A percentile compares a stretch with the other conserved stretches of the same genome.
These are phyloP conservation scores for Mastigias papua DNA, from an alignment of 30 jellyfish, hydroid and myxozoan genomes.

Conservation along the genomic window DNA sequence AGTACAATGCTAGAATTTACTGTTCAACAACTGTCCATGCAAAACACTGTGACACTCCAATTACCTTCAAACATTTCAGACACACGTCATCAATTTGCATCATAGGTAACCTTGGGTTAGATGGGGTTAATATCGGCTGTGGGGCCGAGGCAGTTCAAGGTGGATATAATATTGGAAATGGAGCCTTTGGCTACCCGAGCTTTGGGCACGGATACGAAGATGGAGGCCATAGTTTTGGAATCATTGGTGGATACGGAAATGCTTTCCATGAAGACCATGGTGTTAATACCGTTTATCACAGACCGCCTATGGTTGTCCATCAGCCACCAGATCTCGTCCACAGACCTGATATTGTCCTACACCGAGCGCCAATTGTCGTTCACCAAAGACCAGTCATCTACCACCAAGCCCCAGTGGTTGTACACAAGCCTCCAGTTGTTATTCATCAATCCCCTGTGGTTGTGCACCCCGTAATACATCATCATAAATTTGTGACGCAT, in stretches of 20 bases:
- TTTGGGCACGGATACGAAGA: conserved; percentile 4
- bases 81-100: not conserved
- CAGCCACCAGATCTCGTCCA: conserved; percentile 84
- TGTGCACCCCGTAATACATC: conserved; percentile 86
- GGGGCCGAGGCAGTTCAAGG: conserved; percentile 13
- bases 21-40: no score
- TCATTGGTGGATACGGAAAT: conserved; percentile 38
- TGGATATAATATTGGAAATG: conserved; percentile 41
- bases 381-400: conserved; percentile 87
- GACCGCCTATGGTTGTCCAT: conserved; percentile 83
- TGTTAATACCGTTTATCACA: conserved; percentile 64
- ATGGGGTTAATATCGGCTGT: conserved; percentile 29
- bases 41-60: no score
- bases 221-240: conserved; percentile 22
- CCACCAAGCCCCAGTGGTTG: conserved; percentile 90
- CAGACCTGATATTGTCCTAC: conserved; percentile 84
- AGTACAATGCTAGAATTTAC: no score
- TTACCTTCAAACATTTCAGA: no score
- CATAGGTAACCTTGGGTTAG: conserved; percentile 27
- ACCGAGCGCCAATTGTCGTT: conserved; percentile 84
- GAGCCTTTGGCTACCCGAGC: conserved; percentile 41
- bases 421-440: conserved; percentile 80
- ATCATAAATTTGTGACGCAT: conserved; percentile 83
- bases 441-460: conserved; percentile 84
- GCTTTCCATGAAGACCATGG: conserved; percentile 53